Conservation (phyloP, 2,888 invertebrate genomes). For the Girardia tigrina region DNA sequence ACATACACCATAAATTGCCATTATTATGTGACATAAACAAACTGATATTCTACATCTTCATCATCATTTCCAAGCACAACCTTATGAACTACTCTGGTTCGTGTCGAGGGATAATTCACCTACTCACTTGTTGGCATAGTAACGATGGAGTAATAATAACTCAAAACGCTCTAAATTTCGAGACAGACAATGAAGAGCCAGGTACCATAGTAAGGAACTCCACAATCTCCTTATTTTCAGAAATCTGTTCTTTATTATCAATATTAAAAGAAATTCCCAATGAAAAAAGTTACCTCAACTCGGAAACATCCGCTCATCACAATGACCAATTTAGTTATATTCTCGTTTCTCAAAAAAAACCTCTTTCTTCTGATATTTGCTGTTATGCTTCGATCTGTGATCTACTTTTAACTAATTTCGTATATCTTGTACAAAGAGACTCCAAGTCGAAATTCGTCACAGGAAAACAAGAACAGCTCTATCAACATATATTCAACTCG, state of each 20-base stretch:
- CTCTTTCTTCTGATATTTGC: not conserved
- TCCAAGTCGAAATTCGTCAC: not conserved
- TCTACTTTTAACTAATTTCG: not conserved
- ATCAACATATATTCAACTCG: not conserved
- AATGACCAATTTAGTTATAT: not conserved
- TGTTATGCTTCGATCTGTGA: not conserved
- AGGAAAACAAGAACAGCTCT: not conserved
- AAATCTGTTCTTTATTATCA: not conserved
- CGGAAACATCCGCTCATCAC: not conserved
- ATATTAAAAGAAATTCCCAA: not conserved
- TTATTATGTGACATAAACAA: not conserved
- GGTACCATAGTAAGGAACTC: not conserved
- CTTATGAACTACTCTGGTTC: not conserved
- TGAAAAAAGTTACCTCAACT: not conserved
- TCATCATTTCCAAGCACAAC: not conserved
- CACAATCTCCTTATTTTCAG: not conserved
- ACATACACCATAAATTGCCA: not conserved
- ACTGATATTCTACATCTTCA: not conserved
- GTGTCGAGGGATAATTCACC: conserved; percentile 1
- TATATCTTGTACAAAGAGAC: not conserved
- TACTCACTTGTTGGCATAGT: not conserved
- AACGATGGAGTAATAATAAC: not conserved
- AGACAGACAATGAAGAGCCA: not conserved
- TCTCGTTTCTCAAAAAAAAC: not conserved
- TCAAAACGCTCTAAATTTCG: not conserved